These are phyloP conservation scores for Enteromius fasciolatus DNA, from an alignment of 2,797 vertebrate species.

Conservation along the genomic window DNA sequence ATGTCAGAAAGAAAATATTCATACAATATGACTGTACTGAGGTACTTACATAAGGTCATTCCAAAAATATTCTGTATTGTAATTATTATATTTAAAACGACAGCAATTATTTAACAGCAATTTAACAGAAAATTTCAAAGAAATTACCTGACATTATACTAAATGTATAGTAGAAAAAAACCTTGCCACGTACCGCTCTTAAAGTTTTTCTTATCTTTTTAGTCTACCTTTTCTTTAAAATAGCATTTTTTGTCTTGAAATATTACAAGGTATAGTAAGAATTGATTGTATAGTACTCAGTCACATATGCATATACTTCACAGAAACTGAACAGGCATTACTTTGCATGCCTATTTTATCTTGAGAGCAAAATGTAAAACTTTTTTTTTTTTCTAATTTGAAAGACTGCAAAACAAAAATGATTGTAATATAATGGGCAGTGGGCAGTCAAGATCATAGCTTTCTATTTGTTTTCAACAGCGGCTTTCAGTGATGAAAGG, in stretches of 20 bases:
- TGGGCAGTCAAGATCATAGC: conserved; percentile 44
- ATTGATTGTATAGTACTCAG: background rate
- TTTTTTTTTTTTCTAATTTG: conserved; percentile 9
- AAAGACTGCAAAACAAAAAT: conserved; percentile 33
- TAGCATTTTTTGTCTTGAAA: background rate
- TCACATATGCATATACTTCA: background rate
- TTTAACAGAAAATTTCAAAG: conserved; percentile 17
- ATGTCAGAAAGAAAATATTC: background rate
- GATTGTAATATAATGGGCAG: conserved; percentile 25
- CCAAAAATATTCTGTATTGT: background rate
- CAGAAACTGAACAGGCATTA: background rate
- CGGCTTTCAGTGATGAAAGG: conserved; percentile 49
- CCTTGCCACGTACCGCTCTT: background rate
- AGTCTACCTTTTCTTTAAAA: background rate
- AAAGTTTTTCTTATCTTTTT: conserved; percentile 2
- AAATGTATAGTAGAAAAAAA: background rate
- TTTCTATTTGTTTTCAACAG: conserved; percentile 27
- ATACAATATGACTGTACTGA: background rate
- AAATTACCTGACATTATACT: background rate
- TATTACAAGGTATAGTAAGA: background rate
- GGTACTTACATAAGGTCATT: background rate
- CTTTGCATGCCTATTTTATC: background rate
- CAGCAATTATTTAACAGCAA: background rate
- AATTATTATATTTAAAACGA: background rate
- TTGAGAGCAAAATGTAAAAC: background rate